Base-by-base conservation (phyloP, 2,888 invertebrate species). In the Prosopocoilus inquinatus region DNA sequence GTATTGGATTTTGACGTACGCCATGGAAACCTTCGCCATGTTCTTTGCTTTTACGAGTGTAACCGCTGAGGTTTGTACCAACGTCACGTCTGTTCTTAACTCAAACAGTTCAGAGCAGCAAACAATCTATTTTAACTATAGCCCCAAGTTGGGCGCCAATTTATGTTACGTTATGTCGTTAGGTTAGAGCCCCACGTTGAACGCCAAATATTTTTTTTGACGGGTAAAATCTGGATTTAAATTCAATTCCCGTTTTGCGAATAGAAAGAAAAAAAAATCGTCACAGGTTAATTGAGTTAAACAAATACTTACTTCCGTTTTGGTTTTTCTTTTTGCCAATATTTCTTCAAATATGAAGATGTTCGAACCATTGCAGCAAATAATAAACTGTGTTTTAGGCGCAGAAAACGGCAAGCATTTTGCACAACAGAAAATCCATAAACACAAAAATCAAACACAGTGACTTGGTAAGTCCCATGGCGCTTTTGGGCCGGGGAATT, bases 51-150 rank as follows among this genome's bases (percentile, higher is more conserved):
- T 53, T 11, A 39, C 47, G 28, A 7, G 16, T 11, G 47, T 46
- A 8, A 12, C 47, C 3, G 41, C 28, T 3, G 53, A 53, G 47
- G 53, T 53, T 39, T 39, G 53, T 47, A 15, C 4, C 32, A 28
- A 9, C 4, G n/a, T n/a, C n/a, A n/a, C n/a, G 4, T 7, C 41
- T 48, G 16, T 9, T 36, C 3, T 15, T 48, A 15, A n/a, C n/a
- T n/a, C n/a, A n/a, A n/a, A n/a, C n/a, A n/a, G n/a, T 34, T 34
- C 34, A 34, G 34, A 9, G 34, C 8, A 34, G 34, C 34, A 34
- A 8, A 8, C 9, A 8, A 8, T 34, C 9, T 34, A 8, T 34
- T 34, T 34, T 34, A 34, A 34, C 9, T 34, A n/a, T n/a, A n/a
- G n/a, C n/a, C n/a, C n/a, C n/a, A n/a, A n/a, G n/a, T n/a, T n/a